These are phyloP conservation scores for Labeo rohita DNA, from an alignment of 2,113 vertebrate genomes.

Conservation along the genomic window DNA sequence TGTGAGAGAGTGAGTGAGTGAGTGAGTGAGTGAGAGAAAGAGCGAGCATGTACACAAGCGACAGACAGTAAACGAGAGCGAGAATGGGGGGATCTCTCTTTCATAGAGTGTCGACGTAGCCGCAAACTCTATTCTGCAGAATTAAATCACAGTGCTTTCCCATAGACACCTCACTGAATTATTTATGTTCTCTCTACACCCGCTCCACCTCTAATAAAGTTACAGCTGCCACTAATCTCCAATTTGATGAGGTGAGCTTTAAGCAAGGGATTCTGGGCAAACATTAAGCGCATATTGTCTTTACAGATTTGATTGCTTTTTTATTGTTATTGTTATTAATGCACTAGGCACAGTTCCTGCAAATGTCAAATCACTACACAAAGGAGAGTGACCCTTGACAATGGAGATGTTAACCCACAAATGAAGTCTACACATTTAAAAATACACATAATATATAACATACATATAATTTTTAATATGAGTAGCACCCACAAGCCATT, in stretches of 20 bases:
- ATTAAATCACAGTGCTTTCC: conserved; percentile 81
- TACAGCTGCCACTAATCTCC: conserved; percentile 78
- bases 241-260: conserved; percentile 81
- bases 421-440: background rate
- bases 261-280: conserved; percentile 71
- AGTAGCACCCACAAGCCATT: background rate
- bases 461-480: no score
- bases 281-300: conserved; percentile 82
- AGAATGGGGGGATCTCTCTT: conserved; percentile 54
- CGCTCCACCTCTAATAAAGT: conserved; percentile 79
- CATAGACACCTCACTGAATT: conserved; percentile 78
- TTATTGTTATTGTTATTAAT: conserved; percentile 83
- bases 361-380: conserved; percentile 53
- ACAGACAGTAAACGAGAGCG: conserved; percentile 4
- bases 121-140: conserved; percentile 71
- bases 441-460: no score
- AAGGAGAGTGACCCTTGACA: conserved; percentile 34
- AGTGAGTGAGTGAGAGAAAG: conserved; percentile 34
- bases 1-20: conserved; percentile 4
- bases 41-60: conserved; percentile 34
- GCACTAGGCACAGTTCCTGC: conserved; percentile 58
- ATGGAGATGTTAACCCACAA: background rate
- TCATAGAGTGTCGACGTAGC: conserved; percentile 34
- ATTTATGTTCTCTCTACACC: conserved; percentile 80
- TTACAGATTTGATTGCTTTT: conserved; percentile 78